Conservation (phyloP, 2,113 vertebrate species). For the Probosciger aterrimus region DNA sequence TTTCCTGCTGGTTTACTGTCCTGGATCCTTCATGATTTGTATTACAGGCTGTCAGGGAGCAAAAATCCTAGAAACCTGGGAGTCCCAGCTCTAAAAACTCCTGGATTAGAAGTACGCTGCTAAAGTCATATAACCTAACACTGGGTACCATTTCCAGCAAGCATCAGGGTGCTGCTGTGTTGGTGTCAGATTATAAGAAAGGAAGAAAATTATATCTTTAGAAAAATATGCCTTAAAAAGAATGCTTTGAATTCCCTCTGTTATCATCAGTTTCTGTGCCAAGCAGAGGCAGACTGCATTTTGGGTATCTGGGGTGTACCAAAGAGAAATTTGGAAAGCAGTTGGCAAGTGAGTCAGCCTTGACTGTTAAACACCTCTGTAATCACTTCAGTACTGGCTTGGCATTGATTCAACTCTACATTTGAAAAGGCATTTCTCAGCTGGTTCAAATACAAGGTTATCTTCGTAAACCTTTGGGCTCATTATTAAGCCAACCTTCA, state of each 20-base stretch:
- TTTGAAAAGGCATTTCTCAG: background rate
- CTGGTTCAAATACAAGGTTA: background rate
- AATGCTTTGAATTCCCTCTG: background rate
- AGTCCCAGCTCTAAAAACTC: background rate
- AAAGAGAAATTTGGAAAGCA: background rate
- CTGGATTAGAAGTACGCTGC: background rate
- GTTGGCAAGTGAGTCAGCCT: background rate
- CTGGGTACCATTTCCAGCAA: background rate
- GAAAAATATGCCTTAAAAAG: background rate
- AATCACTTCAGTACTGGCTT: background rate
- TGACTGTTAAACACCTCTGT: background rate
- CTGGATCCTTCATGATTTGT: background rate
- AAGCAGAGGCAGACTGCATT: background rate
- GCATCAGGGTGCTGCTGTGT: background rate
- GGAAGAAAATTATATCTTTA: background rate
- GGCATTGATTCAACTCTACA: background rate
- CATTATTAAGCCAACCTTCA: background rate
- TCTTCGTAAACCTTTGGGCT: background rate
- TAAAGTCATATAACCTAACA: fast-evolving
- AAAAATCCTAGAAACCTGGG: background rate
- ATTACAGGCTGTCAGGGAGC: background rate
- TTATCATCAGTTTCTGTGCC: background rate
- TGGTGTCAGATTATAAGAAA: background rate
- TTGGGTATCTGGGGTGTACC: background rate
- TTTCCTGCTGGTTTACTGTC: background rate